Evolutionary conservation across 2,888 invertebrate species (phyloP).

Genomic region (Tipula unca): DNA sequence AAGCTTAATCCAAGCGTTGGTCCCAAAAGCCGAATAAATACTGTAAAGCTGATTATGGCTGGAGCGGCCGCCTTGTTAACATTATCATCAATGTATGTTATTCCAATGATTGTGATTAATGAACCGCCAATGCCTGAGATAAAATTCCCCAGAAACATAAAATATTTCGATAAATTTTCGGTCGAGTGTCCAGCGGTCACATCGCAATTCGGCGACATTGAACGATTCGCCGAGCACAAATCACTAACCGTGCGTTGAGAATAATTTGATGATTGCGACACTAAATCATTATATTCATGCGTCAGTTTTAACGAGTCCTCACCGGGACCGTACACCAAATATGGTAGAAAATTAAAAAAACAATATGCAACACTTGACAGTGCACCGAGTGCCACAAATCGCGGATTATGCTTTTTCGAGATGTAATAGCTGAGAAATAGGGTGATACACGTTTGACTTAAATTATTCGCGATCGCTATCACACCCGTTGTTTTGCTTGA

Average conservation of each 20-base stretch:
- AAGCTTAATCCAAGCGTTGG: background rate
- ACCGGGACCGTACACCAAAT: constrained; percentile 40
- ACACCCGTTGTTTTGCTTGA: constrained; percentile 47
- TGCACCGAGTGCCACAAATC: constrained; percentile 45
- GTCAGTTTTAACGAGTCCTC: constrained; percentile 55
- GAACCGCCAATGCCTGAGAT: constrained; percentile 60
- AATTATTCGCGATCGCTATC: constrained; percentile 49
- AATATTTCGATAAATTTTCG: constrained; percentile 52
- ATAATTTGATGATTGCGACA: background rate
- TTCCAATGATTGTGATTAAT: constrained; percentile 47
- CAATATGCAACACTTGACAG: constrained; percentile 50
- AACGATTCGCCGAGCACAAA: constrained; percentile 22
- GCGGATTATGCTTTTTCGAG: constrained; percentile 46
- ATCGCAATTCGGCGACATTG: constrained; percentile 30
- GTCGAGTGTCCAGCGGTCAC: constrained; percentile 36
- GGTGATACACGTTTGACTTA: constrained; percentile 46
- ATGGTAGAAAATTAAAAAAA: constrained; percentile 47
- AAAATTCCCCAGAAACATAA: constrained; percentile 59
- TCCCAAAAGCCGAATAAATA: background rate
- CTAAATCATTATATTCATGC: constrained; percentile 45
- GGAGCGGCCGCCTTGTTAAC: background rate
- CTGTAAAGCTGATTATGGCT: background rate
- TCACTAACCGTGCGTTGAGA: constrained; percentile 30
- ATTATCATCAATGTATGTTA: background rate
- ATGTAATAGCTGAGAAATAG: constrained; percentile 46